Evolutionary conservation across 2,797 vertebrate genomes (phyloP), one percentile per base, ranked within the genome.

Genomic region (Lepus oiostolus): DNA sequence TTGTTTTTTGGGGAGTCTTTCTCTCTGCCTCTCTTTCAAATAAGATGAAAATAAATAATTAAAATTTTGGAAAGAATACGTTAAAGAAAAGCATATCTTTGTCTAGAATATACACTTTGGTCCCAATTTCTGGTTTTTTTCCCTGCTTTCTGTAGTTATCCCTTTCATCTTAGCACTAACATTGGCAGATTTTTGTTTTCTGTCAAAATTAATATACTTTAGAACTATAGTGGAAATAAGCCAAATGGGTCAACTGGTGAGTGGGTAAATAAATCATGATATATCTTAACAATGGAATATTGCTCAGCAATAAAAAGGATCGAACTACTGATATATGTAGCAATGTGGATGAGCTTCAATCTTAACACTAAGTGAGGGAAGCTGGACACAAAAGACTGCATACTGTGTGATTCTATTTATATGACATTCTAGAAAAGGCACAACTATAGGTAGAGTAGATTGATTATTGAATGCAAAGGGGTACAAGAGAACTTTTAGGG

Each of bases 121-220:
- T 81, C 8, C 24, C 54, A 65, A 7, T 94, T 96, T 97, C 79
- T 72, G 17, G 0, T 58, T 58, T 58, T 58, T 16, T 58, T 16
- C 7, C 14, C 14, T 91, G 67, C 81, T 93, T 35, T 32, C 14
- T 89, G 47, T 88, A 52, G 74, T 91, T 67, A 75, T 88, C 21
- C 30, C 38, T 95, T 96, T 92, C 87, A 88, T 89, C 6, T 82
- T 42, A 92, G 65, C 62, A 77, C 35, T 88, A 88, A 91, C 22
- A n/a, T 62, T 77, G 38, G 30, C 26, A 90, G 10, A 6, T 32
- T 95, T 97, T 95, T 96, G 12, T 85, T 94, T 95, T 95, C 54
- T 94, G 9, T 93, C 24, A 90, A 82, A 97, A 87, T 87, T 47
- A 93, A 32, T 88, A 65, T 71, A 79, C 77, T 94, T 92, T 82